A percentile compares a stretch with the other conserved stretches of the same genome.
phyloP scores from a whole-genome alignment of 2,797 vertebrate genomes.

The Silurus aristotelis region DNA sequence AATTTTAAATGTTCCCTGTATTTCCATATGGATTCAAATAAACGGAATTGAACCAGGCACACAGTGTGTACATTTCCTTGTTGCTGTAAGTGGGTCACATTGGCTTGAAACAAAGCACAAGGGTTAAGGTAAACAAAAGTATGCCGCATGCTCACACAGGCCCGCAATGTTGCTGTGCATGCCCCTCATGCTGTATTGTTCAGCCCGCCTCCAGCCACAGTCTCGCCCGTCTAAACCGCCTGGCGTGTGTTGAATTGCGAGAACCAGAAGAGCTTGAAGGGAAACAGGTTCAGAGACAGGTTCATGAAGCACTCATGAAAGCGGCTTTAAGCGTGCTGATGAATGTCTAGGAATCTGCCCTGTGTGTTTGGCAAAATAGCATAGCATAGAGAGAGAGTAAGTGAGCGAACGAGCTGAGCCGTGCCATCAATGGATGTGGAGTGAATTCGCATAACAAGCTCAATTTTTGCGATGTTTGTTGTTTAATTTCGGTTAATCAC shows the following conservation, averaged over 20 bases:
- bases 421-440: conserved; percentile 13
- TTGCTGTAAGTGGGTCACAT: background rate
- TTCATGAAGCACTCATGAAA: background rate
- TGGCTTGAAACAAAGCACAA: background rate
- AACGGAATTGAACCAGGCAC: background rate
- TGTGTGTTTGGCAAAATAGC: conserved; percentile 19
- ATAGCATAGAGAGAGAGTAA: background rate
- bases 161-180: conserved; percentile 32
- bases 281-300: conserved; percentile 43
- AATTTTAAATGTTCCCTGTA: background rate
- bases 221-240: conserved; percentile 50
- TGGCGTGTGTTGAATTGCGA: conserved; percentile 52
- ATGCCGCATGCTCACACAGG: conserved; percentile 51
- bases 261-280: conserved; percentile 54
- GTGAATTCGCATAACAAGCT: background rate
- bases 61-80: background rate
- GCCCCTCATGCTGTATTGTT: conserved; percentile 37
- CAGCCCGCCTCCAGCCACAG: conserved; percentile 27
- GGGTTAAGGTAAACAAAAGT: conserved; percentile 48
- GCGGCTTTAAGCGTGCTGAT: background rate
- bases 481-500: background rate
- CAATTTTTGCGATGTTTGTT: background rate
- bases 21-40: background rate
- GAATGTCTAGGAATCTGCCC: conserved; percentile 26
- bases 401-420: background rate